Base-by-base conservation (phyloP, 2,113 vertebrate species). In the Atherinomorus stipes region DNA sequence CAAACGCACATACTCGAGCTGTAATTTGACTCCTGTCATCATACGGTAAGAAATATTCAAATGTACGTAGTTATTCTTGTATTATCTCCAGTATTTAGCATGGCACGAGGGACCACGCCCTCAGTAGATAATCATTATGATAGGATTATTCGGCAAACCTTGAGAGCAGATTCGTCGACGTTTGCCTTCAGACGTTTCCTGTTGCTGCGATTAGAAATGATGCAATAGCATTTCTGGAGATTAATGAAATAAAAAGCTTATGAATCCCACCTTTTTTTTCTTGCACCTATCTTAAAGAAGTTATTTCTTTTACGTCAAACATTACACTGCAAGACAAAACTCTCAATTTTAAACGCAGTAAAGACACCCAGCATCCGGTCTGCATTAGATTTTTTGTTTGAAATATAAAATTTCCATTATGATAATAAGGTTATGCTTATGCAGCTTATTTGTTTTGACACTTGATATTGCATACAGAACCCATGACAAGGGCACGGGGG, bases 401-500 rank as follows among this genome's bases (percentile, higher is more conserved):
- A 8, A 34, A 31, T 49, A 34, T 60, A 10, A 25, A 16, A 7
- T 23, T 11, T 2, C 2, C 5, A 25, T 42, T 25, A 15, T 23
- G 3, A 47, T 8, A 8, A 0, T 8, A 23, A 51, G 22, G 8
- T 12, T n/a, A n/a, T n/a, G n/a, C n/a, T n/a, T 44, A 1, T 38
- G 21, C 6, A 1, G 9, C 2, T 59, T 74, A 64, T 86, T 82
- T 88, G 74, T 88, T 85, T 86, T 85, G 77, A 81, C 26, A 80
- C 11, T 62, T 62, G 68, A 78, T 56, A 45, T n/a, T 34, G 42
- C 51, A 58, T 19, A 49, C 67, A n/a, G 44, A 73, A 71, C 78
- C 52, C 10, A 49, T 86, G 76, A 91, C 83, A 88, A 83, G 82
- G 87, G 13, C 56, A 12, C 50, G 78, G 61, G 62, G 90, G 89